Evolutionary conservation across 2,113 vertebrate species (phyloP).

Genomic region (Sardina pilchardus): DNA sequence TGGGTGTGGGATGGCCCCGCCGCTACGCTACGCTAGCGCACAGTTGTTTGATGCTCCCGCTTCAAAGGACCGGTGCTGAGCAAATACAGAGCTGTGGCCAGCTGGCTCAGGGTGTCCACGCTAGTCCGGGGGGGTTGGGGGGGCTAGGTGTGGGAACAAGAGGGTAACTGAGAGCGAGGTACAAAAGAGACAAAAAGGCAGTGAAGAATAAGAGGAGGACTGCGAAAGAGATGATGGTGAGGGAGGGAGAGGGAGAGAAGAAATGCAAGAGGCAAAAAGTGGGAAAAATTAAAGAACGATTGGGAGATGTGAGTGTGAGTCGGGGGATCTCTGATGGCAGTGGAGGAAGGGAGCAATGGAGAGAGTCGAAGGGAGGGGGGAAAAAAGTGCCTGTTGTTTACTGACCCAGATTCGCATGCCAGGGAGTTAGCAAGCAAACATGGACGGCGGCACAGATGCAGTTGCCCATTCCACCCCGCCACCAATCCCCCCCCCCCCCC

Average conservation of each 20-base stretch:
- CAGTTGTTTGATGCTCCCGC: conserved; percentile 23
- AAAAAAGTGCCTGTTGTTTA: conserved; percentile 39
- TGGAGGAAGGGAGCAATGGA: not conserved
- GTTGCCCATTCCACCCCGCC: not conserved
- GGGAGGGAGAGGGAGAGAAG: not conserved
- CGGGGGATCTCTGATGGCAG: not conserved
- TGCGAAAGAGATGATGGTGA: not conserved
- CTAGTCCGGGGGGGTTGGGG: not conserved
- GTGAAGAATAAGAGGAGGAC: too few species aligned
- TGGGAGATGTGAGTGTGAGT: conserved; percentile 14
- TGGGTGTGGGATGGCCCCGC: conserved; percentile 19
- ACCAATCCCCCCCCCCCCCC: not conserved
- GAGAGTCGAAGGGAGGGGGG: not conserved
- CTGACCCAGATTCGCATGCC: conserved; percentile 49
- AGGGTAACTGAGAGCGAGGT: not conserved
- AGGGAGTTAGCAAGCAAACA: conserved; percentile 40
- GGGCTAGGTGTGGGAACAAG: not conserved
- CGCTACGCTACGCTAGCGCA: not conserved
- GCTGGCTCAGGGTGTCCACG: conserved; percentile 33
- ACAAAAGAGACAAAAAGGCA: too few species aligned
- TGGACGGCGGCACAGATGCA: conserved; percentile 36
- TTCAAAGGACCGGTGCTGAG: conserved; percentile 34
- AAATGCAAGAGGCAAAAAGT: not conserved
- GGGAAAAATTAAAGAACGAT: not conserved
- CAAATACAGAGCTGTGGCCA: conserved; percentile 11